phyloP scores from a whole-genome alignment of 1,140 invertebrate species.

The Pseudomyrmex gracilis region DNA sequence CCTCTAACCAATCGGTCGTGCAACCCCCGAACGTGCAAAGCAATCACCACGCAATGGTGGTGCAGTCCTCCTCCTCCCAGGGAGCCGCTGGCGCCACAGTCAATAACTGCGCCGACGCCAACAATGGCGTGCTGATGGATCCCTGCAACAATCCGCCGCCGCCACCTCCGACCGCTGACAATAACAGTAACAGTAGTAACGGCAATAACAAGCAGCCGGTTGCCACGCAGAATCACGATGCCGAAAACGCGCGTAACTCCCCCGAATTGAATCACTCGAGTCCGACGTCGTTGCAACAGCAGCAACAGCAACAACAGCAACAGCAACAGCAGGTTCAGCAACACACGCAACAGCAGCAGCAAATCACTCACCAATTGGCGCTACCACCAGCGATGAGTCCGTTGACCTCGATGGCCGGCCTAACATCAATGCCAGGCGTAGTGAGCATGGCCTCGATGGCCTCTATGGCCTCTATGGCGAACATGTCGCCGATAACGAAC shows the following conservation, averaged over 20 bases:
- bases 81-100: conserved; percentile 75
- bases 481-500: conserved; percentile 75
- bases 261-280: conserved; percentile 85
- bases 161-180: conserved; percentile 82
- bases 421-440: conserved; percentile 79
- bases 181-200: conserved; percentile 72
- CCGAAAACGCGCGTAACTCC: conserved; percentile 82
- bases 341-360: conserved; percentile 53
- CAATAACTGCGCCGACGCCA: conserved; percentile 76
- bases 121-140: conserved; percentile 86
- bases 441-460: conserved; percentile 77
- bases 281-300: conserved; percentile 72
- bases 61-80: conserved; percentile 75
- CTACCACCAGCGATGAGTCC: conserved; percentile 77
- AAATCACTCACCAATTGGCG: conserved; percentile 68
- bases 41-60: conserved; percentile 74
- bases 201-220: conserved; percentile 76
- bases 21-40: conserved; percentile 81
- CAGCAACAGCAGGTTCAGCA: conserved; percentile 44
- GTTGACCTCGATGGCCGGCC: conserved; percentile 78
- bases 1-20: conserved; percentile 84
- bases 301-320: conserved; percentile 71
- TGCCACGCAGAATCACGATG: conserved; percentile 81
- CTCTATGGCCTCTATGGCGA: conserved; percentile 74
- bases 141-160: conserved; percentile 86